Base-by-base conservation (phyloP, 2,113 vertebrate species). In the Gallinago media region DNA sequence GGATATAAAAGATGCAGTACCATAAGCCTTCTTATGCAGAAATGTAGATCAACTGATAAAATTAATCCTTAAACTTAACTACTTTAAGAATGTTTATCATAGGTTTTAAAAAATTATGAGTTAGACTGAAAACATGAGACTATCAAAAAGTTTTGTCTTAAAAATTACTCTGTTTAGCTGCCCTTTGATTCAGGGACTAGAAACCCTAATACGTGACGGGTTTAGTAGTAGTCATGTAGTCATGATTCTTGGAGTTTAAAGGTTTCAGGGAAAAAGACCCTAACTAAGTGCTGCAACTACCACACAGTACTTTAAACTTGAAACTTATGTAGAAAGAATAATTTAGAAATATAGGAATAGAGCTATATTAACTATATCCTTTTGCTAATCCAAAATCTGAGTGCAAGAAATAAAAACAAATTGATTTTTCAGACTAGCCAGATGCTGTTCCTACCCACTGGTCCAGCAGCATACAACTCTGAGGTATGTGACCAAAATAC, bases 401-500 rank as follows among this genome's bases (percentile, higher is more conserved):
- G 27, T 52, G 11, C 21, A 61, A 87, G 27, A 63, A 88, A 58
- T 75, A 70, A 88, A 74, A 77, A 21, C 0, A 1, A 29, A 91
- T 9, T 65, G 29, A 44, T 79, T 85, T 90, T 94, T 88, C 76
- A 38, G 68, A 19, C 15, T 77, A 68, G 31, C n/a, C 54, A 80
- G 42, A 63, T 96, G 38, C 56, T 81, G 5, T 92, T 91, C 31
- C 42, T 80, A 62, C 36, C 40, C 0, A 2, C 8, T 11, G 3
- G 15, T 36, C 5, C 17, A 15, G 54, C 2, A 1, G 15, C 29
- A n/a, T 50, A 22, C 12, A 25, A 2, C 62, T 70, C 22, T 0
- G 0, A 68, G 38, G 7, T 78, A 2, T 32, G 11, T 67, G 76
- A 42, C n/a, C 0, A 2, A 90, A 89, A 27, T 40, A n/a, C 0